Evolutionary conservation across 64 coral and sea anemone species (phyloP).

Genomic region (Acropora yongei): DNA sequence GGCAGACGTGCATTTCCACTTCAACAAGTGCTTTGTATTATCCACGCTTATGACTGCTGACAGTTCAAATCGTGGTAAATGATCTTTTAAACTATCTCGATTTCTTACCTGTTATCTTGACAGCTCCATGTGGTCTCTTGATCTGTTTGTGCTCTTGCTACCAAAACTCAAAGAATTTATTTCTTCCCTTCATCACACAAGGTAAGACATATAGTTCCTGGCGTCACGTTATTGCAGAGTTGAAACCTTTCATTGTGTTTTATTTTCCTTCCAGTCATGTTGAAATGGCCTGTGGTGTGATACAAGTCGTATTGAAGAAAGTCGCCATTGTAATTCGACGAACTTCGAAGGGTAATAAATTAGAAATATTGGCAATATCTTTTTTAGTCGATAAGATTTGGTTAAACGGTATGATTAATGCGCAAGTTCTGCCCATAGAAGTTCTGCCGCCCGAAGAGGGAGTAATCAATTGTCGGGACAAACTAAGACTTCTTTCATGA

Average conservation of each 20-base stretch:
- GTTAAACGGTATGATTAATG: too few relatives aligned
- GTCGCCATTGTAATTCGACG: constrained; percentile 48
- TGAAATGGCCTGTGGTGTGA: constrained; percentile 83
- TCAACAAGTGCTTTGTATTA: too few relatives aligned
- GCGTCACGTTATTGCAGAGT: too few relatives aligned
- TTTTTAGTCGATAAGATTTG: too few relatives aligned
- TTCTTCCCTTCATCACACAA: constrained; percentile 76
- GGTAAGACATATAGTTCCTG: constrained; percentile 36
- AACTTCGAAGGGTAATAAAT: constrained; percentile 54
- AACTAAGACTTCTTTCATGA: too few relatives aligned
- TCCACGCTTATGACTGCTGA: too few relatives aligned
- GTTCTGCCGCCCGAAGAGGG: too few relatives aligned
- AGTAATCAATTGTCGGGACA: too few relatives aligned
- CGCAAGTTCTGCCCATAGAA: too few relatives aligned
- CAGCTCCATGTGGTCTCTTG: constrained; percentile 79
- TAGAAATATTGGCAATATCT: neutral
- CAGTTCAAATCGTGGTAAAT: too few relatives aligned
- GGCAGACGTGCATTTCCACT: too few relatives aligned
- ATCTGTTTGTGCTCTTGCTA: constrained; percentile 70
- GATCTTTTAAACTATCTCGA: neutral
- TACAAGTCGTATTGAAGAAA: constrained; percentile 80
- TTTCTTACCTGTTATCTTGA: neutral
- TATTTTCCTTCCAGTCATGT: constrained; percentile 69
- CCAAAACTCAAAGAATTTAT: constrained; percentile 84
- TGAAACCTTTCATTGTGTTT: neutral